Evolutionary conservation across 2,113 vertebrate species (phyloP).

Genomic region (Pithys albifrons): DNA sequence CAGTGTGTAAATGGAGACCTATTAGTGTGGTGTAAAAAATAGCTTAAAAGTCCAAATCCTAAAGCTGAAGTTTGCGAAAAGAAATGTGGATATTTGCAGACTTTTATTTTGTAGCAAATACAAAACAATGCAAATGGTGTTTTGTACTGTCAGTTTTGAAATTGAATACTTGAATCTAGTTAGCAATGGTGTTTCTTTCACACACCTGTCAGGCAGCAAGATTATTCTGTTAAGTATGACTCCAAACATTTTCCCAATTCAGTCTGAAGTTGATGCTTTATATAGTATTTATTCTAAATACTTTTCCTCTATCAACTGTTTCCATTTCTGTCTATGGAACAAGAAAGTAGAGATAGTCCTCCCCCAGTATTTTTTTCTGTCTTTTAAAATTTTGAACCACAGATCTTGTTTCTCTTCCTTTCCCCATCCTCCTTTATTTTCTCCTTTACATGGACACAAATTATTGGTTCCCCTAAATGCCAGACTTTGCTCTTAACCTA

Average conservation of each 20-base stretch:
- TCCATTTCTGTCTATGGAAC: neutral
- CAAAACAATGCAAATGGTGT: neutral
- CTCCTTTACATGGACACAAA: neutral
- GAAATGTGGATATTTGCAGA: neutral
- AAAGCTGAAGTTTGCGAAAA: neutral
- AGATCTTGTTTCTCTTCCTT: neutral
- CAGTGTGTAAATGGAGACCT: fast-evolving
- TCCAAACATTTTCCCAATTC: neutral
- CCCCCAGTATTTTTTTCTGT: neutral
- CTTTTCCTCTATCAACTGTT: neutral
- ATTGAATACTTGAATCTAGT: neutral
- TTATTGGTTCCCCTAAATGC: neutral
- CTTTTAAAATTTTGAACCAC: neutral
- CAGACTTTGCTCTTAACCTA: neutral
- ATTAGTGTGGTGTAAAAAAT: neutral
- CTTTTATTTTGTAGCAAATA: no score
- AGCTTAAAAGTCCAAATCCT: neutral
- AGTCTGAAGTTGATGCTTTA: neutral
- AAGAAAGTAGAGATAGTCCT: neutral
- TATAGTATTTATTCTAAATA: neutral
- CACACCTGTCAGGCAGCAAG: neutral
- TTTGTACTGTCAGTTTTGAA: neutral
- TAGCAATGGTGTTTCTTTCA: neutral
- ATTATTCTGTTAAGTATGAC: neutral
- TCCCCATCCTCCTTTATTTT: neutral